A percentile compares a stretch with the other conserved stretches of the same genome.
These are phyloP conservation scores for Drosophila conformis DNA, from an alignment of 2,888 invertebrate genomes.

Conservation along the genomic window DNA sequence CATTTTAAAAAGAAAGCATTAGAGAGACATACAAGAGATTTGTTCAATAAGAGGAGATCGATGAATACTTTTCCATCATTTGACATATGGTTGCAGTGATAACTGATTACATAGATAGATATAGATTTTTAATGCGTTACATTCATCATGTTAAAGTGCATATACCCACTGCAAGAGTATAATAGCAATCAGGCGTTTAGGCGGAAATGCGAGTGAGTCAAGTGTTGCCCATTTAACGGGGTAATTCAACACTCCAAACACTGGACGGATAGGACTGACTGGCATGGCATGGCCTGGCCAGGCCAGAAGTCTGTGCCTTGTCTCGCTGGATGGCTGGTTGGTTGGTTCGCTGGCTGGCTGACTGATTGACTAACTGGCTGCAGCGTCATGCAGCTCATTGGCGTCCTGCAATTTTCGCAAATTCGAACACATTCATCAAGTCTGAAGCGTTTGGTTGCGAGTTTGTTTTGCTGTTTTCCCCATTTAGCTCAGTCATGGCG, in stretches of 20 bases:
- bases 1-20: neutral
- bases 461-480: conserved; percentile 63
- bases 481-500: conserved; percentile 70
- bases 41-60: neutral
- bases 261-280: conserved; percentile 19
- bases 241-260: conserved; percentile 58
- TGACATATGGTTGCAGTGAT: no score
- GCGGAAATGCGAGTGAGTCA: conserved; percentile 33
- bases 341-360: conserved; percentile 8
- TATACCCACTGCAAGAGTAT: neutral
- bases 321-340: conserved; percentile 5
- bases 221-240: conserved; percentile 56
- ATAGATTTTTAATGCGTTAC: neutral
- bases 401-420: conserved; percentile 49
- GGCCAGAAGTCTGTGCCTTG: neutral
- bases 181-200: conserved; percentile 16
- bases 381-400: conserved; percentile 62
- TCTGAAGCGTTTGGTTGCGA: conserved; percentile 24
- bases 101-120: neutral
- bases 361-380: conserved; percentile 39
- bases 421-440: conserved; percentile 58
- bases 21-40: neutral
- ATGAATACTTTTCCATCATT: neutral
- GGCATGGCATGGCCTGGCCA: conserved; percentile 4
- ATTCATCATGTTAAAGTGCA: no score